Percentiles rank a stretch among this genome's conserved stretches.
These are phyloP conservation scores for Enteromius trimaculatus DNA, from an alignment of 2,797 vertebrate genomes.

Conservation along the genomic window DNA sequence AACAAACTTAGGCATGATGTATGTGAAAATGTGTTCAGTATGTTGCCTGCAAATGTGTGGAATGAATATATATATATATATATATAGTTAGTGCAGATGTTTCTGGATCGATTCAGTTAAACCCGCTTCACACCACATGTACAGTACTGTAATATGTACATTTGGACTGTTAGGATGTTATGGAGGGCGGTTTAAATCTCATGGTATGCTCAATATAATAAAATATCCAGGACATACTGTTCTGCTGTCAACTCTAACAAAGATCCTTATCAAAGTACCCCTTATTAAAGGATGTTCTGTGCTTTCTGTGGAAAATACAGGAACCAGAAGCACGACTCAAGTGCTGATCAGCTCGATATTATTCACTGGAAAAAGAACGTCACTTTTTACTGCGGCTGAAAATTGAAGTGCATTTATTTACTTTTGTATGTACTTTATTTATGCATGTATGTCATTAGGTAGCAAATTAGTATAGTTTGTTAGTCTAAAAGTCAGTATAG, in stretches of 20 bases:
- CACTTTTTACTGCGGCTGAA: not conserved
- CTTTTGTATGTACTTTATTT: not conserved
- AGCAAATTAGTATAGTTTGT: not conserved
- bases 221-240: not conserved
- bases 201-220: not conserved
- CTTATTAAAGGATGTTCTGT: not conserved
- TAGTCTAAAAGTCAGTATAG: not conserved
- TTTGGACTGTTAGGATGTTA: not conserved
- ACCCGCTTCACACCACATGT: too few relatives aligned
- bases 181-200: not conserved
- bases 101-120: conserved; percentile 1
- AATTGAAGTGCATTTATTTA: not conserved
- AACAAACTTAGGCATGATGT: conserved; percentile 7
- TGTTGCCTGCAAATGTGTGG: not conserved
- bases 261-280: not conserved
- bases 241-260: not conserved
- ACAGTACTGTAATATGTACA: too few relatives aligned
- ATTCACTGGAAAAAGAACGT: not conserved
- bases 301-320: not conserved
- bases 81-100: conserved; percentile 32
- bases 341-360: not conserved
- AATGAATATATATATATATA: too few relatives aligned
- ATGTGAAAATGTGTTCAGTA: conserved; percentile 20
- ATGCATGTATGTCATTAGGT: not conserved
- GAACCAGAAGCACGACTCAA: not conserved